Percentiles rank a stretch among this genome's conserved stretches.
These are phyloP conservation scores for Chrysodeixis includens DNA, from an alignment of 2,888 invertebrate genomes.

Conservation along the genomic window DNA sequence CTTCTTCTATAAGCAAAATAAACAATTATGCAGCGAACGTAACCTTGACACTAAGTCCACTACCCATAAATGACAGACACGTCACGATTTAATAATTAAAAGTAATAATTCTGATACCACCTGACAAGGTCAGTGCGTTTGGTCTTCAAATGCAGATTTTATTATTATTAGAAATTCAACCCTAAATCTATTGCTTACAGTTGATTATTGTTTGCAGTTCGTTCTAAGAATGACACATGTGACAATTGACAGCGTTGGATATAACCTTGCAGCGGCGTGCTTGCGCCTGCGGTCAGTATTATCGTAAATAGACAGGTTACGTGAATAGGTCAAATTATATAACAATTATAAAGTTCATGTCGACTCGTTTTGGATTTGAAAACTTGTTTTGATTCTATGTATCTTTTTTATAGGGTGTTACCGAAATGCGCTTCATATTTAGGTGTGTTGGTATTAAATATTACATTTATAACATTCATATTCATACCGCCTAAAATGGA, in stretches of 20 bases:
- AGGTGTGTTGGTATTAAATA: no score
- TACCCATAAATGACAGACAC: constrained; percentile 55
- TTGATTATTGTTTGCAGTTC: constrained; percentile 28
- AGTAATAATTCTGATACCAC: constrained; percentile 61
- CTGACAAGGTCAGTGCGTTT: constrained; percentile 70
- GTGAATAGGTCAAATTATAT: constrained; percentile 52
- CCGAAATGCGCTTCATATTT: no score
- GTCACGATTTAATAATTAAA: constrained; percentile 67
- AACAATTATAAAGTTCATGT: constrained; percentile 36
- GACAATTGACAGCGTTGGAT: constrained; percentile 52
- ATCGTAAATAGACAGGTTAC: constrained; percentile 36
- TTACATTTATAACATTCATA: no score
- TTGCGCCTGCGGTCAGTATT: constrained; percentile 51
- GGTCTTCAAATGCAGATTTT: constrained; percentile 44
- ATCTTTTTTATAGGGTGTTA: neutral
- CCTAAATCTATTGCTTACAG: constrained; percentile 23
- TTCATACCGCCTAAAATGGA: no score
- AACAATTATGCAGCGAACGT: constrained; percentile 40
- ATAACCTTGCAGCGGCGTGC: constrained; percentile 50
- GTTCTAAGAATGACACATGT: constrained; percentile 53
- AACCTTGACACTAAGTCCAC: constrained; percentile 59
- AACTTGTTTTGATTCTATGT: neutral
- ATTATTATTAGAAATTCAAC: constrained; percentile 22
- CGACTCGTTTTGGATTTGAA: constrained; percentile 1
- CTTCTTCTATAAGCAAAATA: constrained; percentile 33